Evolutionary conservation across 2,888 invertebrate genomes (phyloP), one percentile per base, ranked within the genome.

Genomic region (Trissonchulus latispiculum): DNA sequence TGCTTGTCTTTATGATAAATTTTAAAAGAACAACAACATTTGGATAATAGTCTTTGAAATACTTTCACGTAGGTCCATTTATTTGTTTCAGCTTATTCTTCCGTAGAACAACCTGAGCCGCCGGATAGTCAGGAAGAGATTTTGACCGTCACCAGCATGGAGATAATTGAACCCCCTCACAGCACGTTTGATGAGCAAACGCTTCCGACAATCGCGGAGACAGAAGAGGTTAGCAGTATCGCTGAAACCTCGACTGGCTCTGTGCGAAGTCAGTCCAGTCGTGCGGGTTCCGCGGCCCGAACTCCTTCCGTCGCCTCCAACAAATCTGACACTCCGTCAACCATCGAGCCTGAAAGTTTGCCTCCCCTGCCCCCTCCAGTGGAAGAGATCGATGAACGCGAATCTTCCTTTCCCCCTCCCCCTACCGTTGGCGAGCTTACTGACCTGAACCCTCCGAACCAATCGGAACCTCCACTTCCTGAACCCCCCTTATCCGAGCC

Each of bases 261-360:
- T 3, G 70, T 61, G 8, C 70, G 66, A 8, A 32, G 32, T 64
- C 66, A 64, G 66, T 33, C 73, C 37, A 64, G 59, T 73, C 73
- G 73, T 61, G 37, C 29, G 59, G 61, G 35, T 29, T 69, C 33
- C 1, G 29, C 31, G 62, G 75, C 35, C 2, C 35, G 15, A 67
- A 66, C 32, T 8, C 31, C 66, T 8, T 33, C 61, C 48, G 70
- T 71, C 62, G 68, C 73, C 32, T 71, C 70, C 36, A 3, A 23
- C 28, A 15, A 70, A 31, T 32, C 28, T 15, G 75, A 75, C 31
- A 36, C 33, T 1, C 35, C 48, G 36, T 69, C 74, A 31, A 66
- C 28, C 29, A n/a, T 73, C 32, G 74, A 71, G 64, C 31, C 28
- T 15, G 23, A n/a, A 29, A 33, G 36, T 15, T 32, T 29, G 29